Base-by-base conservation (phyloP, 2,797 vertebrate genomes). In the Chrosomus eos region DNA sequence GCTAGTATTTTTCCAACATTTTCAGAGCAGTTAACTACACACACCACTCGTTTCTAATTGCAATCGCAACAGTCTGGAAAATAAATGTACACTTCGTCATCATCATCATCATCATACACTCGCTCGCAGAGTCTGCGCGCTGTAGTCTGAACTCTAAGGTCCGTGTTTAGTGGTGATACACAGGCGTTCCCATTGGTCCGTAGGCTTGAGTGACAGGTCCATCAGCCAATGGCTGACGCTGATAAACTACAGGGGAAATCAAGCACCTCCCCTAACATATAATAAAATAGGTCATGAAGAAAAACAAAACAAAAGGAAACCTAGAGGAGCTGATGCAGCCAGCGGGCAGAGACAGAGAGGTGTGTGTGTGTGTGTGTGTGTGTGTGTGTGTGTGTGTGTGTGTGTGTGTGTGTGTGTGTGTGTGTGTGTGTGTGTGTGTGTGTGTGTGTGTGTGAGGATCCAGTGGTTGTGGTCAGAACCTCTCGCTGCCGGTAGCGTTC, bases 241-340 rank as follows among this genome's bases (percentile, higher is more conserved):
- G 84, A 90, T 91, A 90, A 88, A 87, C 89, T 86, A 89, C 48
- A 88, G 87, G 73, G 90, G 67, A n/a, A 88, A 88, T 87, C 11
- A 45, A 43, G 26, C 90, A 82, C 80, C 86, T 62, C 64, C 72
- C 71, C 45, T 33, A 48, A 74, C 86, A 88, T 84, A 70, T 26
- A 36, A 87, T 53, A 87, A 82, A 66, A 79, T 82, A 60, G 80
- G 53, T 78, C 73, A 51, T 87, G 55, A 48, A 82, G 21, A 74
- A 86, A 81, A 83, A 85, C 81, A 87, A 91, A 87, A 81, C 89
- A 90, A 91, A 92, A 94, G 87, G 87, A 92, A 92, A 91, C 89
- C 85, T 80, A 90, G 91, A 92, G 88, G 92, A 92, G 93, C 94
- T 90, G 89, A 93, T 92, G 94, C 93, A 91, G 93, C 90, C 83